Evolutionary conservation across 1,140 invertebrate species (phyloP).

Genomic region (Drosophila lini): DNA sequence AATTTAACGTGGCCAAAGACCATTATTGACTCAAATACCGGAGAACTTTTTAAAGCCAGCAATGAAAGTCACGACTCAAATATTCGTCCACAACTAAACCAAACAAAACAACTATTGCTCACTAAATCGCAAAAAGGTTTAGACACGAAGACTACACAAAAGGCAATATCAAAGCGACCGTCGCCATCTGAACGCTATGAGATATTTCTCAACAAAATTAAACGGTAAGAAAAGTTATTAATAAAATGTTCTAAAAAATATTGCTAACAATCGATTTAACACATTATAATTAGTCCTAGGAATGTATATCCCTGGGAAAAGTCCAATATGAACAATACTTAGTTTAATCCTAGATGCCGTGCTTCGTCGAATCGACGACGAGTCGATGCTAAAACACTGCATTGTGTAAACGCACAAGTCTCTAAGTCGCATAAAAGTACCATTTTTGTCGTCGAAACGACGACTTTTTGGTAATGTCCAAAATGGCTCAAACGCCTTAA

Average conservation of each 20-base stretch:
- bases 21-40: slow-evolving; percentile 37
- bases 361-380: no score
- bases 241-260: not conserved
- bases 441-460: no score
- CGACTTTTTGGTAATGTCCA: no score
- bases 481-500: no score
- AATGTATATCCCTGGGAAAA: no score
- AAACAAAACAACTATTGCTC: slow-evolving; percentile 3
- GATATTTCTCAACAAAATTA: slow-evolving; percentile 73
- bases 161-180: slow-evolving; percentile 37
- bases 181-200: slow-evolving; percentile 70
- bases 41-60: slow-evolving; percentile 16
- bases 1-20: slow-evolving; percentile 67
- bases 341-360: no score
- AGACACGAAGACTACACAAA: slow-evolving; percentile 7
- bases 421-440: no score
- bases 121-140: slow-evolving; percentile 4
- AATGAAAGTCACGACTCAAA: not conserved
- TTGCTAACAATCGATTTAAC: not conserved
- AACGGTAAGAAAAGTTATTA: slow-evolving; percentile 46
- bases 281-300: not conserved
- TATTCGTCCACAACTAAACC: not conserved
- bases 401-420: no score
- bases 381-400: no score
- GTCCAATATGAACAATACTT: no score